Evolutionary conservation across 2,113 vertebrate species (phyloP).

Genomic region (Equus quagga): DNA sequence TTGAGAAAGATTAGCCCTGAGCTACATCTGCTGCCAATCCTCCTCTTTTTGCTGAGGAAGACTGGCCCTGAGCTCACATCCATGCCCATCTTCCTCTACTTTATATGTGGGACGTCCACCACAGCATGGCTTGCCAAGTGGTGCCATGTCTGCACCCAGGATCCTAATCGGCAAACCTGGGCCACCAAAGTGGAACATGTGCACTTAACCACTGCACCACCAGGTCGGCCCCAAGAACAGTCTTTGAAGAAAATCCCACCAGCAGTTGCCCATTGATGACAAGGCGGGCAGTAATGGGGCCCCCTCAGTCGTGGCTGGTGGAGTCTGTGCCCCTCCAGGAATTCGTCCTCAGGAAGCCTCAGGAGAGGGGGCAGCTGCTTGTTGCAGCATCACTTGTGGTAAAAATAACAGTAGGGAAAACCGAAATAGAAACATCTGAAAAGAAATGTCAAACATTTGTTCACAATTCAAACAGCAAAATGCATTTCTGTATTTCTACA

Average conservation of each 20-base stretch:
- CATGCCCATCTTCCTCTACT: no score
- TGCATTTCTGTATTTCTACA: not conserved
- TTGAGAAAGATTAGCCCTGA: no score
- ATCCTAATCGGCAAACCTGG: no score
- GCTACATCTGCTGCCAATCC: no score
- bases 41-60: no score
- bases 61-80: no score
- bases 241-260: not conserved
- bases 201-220: no score
- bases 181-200: no score
- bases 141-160: no score
- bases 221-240: no score
- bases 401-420: not conserved
- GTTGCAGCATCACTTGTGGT: not conserved
- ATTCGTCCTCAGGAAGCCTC: not conserved
- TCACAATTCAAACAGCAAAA: not conserved
- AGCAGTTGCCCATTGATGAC: not conserved
- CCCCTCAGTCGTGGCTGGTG: not conserved
- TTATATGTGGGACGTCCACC: no score
- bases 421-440: not conserved
- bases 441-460: not conserved
- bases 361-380: not conserved
- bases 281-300: not conserved
- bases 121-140: no score
- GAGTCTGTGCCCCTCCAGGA: not conserved